Conservation (phyloP, 2,113 vertebrate genomes). For the Thunnus maccoyii region DNA sequence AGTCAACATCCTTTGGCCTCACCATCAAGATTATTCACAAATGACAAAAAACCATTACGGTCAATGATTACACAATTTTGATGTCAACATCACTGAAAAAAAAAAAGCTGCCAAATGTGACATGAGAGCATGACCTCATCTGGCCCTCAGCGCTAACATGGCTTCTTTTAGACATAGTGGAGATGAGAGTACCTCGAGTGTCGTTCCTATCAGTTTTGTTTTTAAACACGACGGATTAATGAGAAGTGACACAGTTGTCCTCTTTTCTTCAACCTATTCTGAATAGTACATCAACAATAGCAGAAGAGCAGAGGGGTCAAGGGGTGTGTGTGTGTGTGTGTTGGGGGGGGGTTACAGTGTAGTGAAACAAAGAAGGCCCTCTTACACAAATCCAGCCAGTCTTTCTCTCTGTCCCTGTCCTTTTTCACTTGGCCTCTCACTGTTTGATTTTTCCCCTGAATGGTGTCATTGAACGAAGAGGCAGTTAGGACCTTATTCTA, state of each 20-base stretch:
- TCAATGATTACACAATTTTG: background rate
- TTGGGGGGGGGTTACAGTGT: constrained; percentile 56
- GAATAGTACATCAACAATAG: constrained; percentile 54
- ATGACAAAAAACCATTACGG: no score
- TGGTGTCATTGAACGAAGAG: constrained; percentile 69
- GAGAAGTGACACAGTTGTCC: constrained; percentile 61
- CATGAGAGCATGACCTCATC: background rate
- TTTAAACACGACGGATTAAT: constrained; percentile 45
- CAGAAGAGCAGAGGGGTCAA: constrained; percentile 53
- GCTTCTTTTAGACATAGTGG: constrained; percentile 7
- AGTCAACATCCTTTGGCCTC: no score
- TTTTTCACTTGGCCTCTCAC: constrained; percentile 30
- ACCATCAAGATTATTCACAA: no score
- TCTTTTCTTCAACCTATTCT: constrained; percentile 52
- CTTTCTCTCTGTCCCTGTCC: constrained; percentile 33
- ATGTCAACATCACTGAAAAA: background rate
- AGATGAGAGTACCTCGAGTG: constrained; percentile 14
- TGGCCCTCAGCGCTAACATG: background rate
- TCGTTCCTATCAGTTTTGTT: constrained; percentile 44
- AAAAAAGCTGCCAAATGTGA: background rate
- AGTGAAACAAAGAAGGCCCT: constrained; percentile 74
- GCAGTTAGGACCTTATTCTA: constrained; percentile 62
- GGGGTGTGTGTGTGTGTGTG: constrained; percentile 33
- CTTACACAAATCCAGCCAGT: constrained; percentile 70
- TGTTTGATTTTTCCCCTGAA: constrained; percentile 59